Base-by-base conservation (phyloP, 2,113 vertebrate species). In the Petroica traversi region DNA sequence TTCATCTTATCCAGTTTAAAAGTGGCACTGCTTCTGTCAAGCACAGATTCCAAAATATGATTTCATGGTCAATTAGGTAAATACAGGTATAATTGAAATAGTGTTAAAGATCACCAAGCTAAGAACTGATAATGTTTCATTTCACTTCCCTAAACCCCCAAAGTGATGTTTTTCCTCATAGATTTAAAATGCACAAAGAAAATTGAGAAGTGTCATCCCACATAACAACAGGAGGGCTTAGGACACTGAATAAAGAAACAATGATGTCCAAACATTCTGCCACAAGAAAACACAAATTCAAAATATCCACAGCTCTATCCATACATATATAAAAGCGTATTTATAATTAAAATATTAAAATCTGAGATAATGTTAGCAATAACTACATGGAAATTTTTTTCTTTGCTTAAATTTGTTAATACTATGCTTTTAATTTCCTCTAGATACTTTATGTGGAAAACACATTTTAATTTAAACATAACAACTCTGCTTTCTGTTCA, bases 11-110 rank as follows among this genome's bases (percentile, higher is more conserved):
- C 97, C 98, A 97, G 95, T 95, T 97, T 97, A 93, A 96, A 96
- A 95, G 87, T 40, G 34, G 88, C 81, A 95, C 77, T 88, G 92
- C 93, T 96, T 80, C 85, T 64, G 95, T 96, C 96, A 97, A 96
- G 89, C 94, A 61, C 1, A 26, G 95, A 96, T 97, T 98, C 94
- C 92, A 96, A 94, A 93, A 88, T 95, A 97, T 28, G 96, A 98
- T 98, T 98, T 98, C 98, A 98, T 88, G 97, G 97, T 98, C 98
- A 98, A 97, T 98, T 98, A 98, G 96, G 94, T 97, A 98, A 98
- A 98, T 97, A 97, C 95, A 98, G 92, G 96, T 97, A 98, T 92
- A 98, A 97, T 96, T 92, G 96, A 95, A 97, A 98, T 79, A 83
- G 96, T 93, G 86, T 58, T 66, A 85, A 96, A 97, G 97, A 98